phyloP scores from a whole-genome alignment of 1,140 invertebrate species.

The Cydia pomonella region DNA sequence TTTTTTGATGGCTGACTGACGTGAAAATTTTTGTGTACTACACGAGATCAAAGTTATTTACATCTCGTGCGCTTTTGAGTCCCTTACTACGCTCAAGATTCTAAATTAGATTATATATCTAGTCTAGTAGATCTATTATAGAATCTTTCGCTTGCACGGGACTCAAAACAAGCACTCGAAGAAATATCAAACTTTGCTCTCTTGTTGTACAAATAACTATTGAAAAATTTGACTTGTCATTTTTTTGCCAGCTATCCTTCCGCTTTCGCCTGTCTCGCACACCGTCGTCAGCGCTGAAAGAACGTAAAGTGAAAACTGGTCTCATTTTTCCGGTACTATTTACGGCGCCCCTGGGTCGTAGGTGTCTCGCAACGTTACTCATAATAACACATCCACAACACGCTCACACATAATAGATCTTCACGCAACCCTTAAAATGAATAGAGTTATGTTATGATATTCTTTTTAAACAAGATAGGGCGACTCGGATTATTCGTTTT shows the following conservation, averaged over 20 bases:
- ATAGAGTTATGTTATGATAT: slow-evolving; percentile 3
- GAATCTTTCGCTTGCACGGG: too few species aligned
- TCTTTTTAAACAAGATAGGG: slow-evolving; percentile 10
- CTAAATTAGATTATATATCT: too few species aligned
- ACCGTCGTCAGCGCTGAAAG: neutral
- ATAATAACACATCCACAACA: slow-evolving; percentile 27
- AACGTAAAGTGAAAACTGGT: slow-evolving; percentile 38
- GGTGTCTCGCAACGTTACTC: slow-evolving; percentile 26
- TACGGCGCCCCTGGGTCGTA: slow-evolving; percentile 34
- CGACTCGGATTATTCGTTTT: neutral
- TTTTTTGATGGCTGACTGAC: too few species aligned
- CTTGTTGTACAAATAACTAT: too few species aligned
- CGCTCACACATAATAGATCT: slow-evolving; percentile 23
- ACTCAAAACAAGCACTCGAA: too few species aligned
- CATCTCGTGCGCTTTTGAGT: too few species aligned
- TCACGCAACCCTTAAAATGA: slow-evolving; percentile 8
- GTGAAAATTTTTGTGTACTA: too few species aligned
- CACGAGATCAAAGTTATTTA: too few species aligned
- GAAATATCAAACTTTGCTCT: too few species aligned
- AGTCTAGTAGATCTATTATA: too few species aligned
- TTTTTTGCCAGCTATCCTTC: neutral
- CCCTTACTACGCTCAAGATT: too few species aligned
- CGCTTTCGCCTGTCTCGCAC: neutral
- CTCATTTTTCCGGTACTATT: slow-evolving; percentile 37
- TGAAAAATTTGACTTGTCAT: too few species aligned